Evolutionary conservation across 2,888 invertebrate species (phyloP).

Genomic region (Lasioglossum vierecki): DNA sequence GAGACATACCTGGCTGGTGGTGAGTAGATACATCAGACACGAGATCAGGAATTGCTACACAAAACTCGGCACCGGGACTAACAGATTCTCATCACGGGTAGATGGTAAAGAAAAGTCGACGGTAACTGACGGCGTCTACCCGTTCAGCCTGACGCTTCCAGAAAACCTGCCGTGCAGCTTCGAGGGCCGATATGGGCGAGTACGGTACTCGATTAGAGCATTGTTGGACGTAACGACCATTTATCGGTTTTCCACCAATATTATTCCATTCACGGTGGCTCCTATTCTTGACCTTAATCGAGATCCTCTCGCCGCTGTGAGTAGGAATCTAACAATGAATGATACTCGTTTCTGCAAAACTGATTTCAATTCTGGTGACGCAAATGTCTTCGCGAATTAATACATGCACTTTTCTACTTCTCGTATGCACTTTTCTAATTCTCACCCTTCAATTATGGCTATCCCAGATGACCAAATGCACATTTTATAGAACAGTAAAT

Average conservation of each 20-base stretch:
- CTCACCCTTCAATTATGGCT: not conserved
- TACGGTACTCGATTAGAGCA: constrained; percentile 84
- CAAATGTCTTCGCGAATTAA: constrained; percentile 13
- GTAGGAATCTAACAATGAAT: constrained; percentile 56
- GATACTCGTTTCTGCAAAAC: constrained; percentile 41
- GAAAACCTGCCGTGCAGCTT: constrained; percentile 83
- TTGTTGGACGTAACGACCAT: constrained; percentile 79
- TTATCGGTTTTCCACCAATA: constrained; percentile 67
- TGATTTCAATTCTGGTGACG: constrained; percentile 33
- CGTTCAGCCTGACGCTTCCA: constrained; percentile 84
- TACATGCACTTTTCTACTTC: not conserved
- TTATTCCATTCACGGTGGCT: constrained; percentile 84
- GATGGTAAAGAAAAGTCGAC: constrained; percentile 68
- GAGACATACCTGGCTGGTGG: constrained; percentile 74
- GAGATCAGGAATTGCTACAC: constrained; percentile 5
- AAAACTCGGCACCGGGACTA: constrained; percentile 32
- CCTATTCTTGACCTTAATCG: constrained; percentile 84
- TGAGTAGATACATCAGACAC: constrained; percentile 57
- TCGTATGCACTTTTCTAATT: not conserved
- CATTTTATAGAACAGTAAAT: not conserved
- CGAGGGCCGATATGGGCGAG: constrained; percentile 83
- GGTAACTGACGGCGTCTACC: constrained; percentile 78
- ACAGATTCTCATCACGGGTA: constrained; percentile 56
- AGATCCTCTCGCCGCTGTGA: constrained; percentile 79
- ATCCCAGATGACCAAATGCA: not conserved